Percentiles rank a stretch among this genome's conserved stretches.
phyloP scores from a whole-genome alignment of 64 coral and sea anemone genomes.

The Actinia equina region DNA sequence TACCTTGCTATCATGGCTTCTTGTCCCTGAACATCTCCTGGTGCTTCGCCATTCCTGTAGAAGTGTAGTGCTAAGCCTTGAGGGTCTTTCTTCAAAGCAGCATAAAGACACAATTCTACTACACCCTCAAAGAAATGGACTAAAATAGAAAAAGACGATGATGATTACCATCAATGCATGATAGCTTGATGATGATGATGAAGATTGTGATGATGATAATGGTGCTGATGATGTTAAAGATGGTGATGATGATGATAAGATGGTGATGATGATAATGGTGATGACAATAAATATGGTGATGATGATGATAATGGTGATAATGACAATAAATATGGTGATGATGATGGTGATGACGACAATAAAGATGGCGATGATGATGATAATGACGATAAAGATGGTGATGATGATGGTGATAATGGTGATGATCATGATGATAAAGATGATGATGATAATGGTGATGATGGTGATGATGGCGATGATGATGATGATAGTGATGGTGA shows the following conservation, averaged over 20 bases:
- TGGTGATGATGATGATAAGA: not conserved
- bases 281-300: no score
- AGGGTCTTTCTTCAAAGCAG: slow-evolving; percentile 75
- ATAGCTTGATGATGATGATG: not conserved
- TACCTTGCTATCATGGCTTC: slow-evolving; percentile 89
- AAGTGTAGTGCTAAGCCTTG: slow-evolving; percentile 89
- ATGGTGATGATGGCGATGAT: no score
- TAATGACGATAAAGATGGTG: no score
- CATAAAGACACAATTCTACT: slow-evolving; percentile 79
- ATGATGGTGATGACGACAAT: no score
- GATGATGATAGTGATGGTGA: no score
- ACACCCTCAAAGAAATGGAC: slow-evolving; percentile 93
- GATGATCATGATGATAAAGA: no score
- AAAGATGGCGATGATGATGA: no score
- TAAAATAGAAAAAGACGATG: slow-evolving; percentile 21
- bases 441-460: no score
- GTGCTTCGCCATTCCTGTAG: slow-evolving; percentile 83
- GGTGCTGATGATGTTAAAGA: not conserved
- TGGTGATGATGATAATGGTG: not conserved
- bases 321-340: no score
- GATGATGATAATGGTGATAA: no score
- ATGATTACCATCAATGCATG: not conserved
- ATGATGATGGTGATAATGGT: no score
- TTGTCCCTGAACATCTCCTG: slow-evolving; percentile 64
- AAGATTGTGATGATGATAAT: not conserved